Evolutionary conservation across 2,888 invertebrate species (phyloP).

Genomic region (Platycheirus albimanus): DNA sequence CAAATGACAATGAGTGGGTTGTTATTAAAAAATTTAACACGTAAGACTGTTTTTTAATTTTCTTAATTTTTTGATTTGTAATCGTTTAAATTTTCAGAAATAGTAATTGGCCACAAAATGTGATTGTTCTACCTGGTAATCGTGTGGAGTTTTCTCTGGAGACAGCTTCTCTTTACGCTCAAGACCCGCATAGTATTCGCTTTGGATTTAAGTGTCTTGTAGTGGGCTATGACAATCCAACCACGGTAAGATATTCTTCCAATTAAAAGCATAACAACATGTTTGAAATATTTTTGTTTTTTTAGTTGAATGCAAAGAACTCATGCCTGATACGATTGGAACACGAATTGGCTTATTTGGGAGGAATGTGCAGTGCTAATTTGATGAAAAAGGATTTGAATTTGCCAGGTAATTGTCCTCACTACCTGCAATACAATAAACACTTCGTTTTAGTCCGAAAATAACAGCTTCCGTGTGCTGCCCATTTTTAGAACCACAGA

Average conservation of each 20-base stretch:
- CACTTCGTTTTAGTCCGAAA: too few species aligned
- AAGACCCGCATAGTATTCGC: slow-evolving; percentile 91
- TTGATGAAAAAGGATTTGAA: slow-evolving; percentile 92
- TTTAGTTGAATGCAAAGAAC: slow-evolving; percentile 80
- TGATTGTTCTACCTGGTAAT: slow-evolving; percentile 94
- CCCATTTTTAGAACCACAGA: too few species aligned
- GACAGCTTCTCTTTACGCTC: slow-evolving; percentile 96
- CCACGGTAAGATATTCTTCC: slow-evolving; percentile 80
- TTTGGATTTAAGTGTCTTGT: slow-evolving; percentile 92
- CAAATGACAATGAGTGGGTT: slow-evolving; percentile 84
- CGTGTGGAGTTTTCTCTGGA: slow-evolving; percentile 97
- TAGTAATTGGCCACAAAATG: slow-evolving; percentile 91
- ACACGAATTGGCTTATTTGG: slow-evolving; percentile 94
- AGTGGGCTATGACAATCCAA: slow-evolving; percentile 91
- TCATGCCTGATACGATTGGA: slow-evolving; percentile 87
- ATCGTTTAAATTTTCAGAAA: slow-evolving; percentile 75
- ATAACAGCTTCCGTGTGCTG: too few species aligned
- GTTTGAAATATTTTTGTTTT: not conserved
- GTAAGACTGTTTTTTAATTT: slow-evolving; percentile 77
- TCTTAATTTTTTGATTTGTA: not conserved
- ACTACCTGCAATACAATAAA: too few species aligned
- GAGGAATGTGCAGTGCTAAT: slow-evolving; percentile 95
- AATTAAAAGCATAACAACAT: too few species aligned
- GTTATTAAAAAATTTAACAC: slow-evolving; percentile 87
- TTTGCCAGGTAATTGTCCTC: slow-evolving; percentile 83